Base-by-base conservation (phyloP, 2,888 invertebrate genomes). In the Drosophila seclusa region DNA sequence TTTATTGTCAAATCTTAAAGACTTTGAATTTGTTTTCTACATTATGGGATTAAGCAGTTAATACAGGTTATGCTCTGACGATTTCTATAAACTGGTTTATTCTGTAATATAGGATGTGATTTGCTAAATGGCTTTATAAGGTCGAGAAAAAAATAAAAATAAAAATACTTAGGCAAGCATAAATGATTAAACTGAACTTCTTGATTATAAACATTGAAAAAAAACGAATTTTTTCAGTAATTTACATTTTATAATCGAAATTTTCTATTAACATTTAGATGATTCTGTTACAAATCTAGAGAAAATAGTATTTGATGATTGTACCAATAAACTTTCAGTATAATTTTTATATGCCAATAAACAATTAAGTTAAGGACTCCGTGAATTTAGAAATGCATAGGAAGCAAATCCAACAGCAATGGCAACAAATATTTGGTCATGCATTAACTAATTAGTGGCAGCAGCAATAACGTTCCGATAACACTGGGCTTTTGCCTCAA, bases 371-470 rank as follows among this genome's bases (percentile, higher is more conserved):
- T 27, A 21, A 38, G 16, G 18, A 55, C n/a, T 27, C 49, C 34
- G 21, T 45, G 42, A 16, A 54, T 53, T 18, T 21, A 49, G 6
- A 40, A 21, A 40, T 58, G 45, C 53, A 34, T 7, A 27, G 49
- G 49, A 29, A 38, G 13, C 32, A 45, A 61, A 63, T 60, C 70
- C 55, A 50, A 58, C 60, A 62, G 72, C 68, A 52, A 45, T 63
- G 53, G 49, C 62, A 63, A 67, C 73, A 83, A 76, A 80, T 81
- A 83, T 88, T 88, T 81, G 78, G 73, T 59, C 87, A 81, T 87
- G 85, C 89, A 88, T 88, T 88, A 88, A 89, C 88, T 90, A 88
- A 88, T 88, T 88, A 88, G 88, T 83, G 76, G 72, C 57, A 53
- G 55, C 66, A 68, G 70, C 65, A 80, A 71, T 36, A 54, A 57